Percentiles rank a stretch among this genome's conserved stretches.
Evolutionary conservation across 35 echinoderm and acorn worm genomes (phyloP).

Genomic region (Holothuria glaberrima): DNA sequence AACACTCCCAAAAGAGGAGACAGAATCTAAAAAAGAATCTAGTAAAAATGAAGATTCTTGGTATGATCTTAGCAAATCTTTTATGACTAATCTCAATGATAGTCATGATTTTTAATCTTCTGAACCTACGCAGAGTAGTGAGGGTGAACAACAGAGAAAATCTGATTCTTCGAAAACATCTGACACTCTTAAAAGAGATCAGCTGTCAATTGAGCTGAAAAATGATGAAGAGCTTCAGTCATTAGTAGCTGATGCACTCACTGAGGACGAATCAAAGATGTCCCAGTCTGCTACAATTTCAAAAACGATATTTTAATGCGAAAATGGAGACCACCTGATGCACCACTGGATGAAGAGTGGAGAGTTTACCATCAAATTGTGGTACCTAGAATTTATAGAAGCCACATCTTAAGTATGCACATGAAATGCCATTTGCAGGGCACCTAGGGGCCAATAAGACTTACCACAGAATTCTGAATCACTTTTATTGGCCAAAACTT

Average conservation of each 20-base stretch:
- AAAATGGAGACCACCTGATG: constrained; percentile 65
- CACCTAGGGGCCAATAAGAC: constrained; percentile 52
- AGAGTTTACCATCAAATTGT: constrained; percentile 50
- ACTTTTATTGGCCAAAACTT: constrained; percentile 64
- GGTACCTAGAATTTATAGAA: constrained; percentile 26
- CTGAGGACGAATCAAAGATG: neutral
- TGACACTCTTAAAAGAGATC: no score
- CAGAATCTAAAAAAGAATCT: neutral
- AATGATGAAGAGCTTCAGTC: neutral
- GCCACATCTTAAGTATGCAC: constrained; percentile 39
- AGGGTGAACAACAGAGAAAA: no score
- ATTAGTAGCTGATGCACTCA: neutral
- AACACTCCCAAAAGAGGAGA: neutral
- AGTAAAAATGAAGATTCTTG: no score
- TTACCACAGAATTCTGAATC: constrained; percentile 39
- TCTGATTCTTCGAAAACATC: no score
- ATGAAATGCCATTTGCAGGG: constrained; percentile 53
- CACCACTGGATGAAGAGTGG: constrained; percentile 42
- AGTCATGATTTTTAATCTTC: no score
- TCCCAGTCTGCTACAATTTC: neutral
- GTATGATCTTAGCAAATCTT: no score
- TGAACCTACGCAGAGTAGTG: no score
- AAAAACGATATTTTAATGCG: constrained; percentile 58
- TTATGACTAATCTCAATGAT: no score
- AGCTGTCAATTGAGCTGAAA: no score